Conservation (phyloP, 2,888 invertebrate genomes). For the Diabrotica balteata region DNA sequence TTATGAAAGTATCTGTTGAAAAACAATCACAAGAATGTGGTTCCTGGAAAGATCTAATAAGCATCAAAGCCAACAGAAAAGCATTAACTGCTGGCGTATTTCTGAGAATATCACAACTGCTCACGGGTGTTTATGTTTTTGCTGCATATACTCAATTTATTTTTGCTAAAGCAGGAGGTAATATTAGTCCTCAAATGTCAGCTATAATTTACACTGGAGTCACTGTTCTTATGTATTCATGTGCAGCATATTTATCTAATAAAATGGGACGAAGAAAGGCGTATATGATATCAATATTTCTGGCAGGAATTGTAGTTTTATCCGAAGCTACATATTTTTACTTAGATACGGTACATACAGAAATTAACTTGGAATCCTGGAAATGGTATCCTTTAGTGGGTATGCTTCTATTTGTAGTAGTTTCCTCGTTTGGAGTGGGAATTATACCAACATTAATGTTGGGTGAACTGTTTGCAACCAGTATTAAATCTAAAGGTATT, state of each 20-base stretch:
- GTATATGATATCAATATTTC: constrained; percentile 43
- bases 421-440: constrained; percentile 47
- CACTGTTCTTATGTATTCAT: constrained; percentile 33
- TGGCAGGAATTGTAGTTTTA: constrained; percentile 38
- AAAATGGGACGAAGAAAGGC: constrained; percentile 44
- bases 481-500: constrained; percentile 50
- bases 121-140: constrained; percentile 47
- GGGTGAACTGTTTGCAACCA: constrained; percentile 51
- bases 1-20: constrained; percentile 44
- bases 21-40: constrained; percentile 51
- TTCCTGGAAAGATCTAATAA: constrained; percentile 48
- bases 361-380: constrained; percentile 40
- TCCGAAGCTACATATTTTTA: constrained; percentile 44
- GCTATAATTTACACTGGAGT: constrained; percentile 42
- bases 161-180: constrained; percentile 50
- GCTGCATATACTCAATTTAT: constrained; percentile 49
- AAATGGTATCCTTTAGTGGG: constrained; percentile 52
- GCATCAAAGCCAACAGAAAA: constrained; percentile 46
- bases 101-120: constrained; percentile 48
- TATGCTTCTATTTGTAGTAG: constrained; percentile 47
- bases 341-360: constrained; percentile 36
- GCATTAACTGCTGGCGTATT: constrained; percentile 47
- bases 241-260: constrained; percentile 41
- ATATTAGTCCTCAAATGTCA: constrained; percentile 35
- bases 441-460: constrained; percentile 49